phyloP scores from a whole-genome alignment of 2,797 vertebrate species.

The Bovichtus variegatus region DNA sequence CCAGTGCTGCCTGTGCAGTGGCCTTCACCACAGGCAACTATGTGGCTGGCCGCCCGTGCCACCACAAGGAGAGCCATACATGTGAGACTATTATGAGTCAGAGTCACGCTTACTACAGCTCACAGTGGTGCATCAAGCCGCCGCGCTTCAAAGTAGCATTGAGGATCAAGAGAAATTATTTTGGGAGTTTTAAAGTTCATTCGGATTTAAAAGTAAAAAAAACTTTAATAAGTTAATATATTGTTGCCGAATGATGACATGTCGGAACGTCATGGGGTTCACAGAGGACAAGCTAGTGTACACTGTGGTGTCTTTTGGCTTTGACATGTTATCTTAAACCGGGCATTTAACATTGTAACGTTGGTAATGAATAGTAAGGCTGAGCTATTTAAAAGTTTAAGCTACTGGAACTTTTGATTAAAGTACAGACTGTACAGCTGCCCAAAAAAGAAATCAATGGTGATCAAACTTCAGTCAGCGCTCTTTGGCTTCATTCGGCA shows the following conservation, averaged over 20 bases:
- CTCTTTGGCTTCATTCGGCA: neutral
- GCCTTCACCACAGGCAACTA: constrained; percentile 73
- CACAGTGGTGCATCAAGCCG: constrained; percentile 27
- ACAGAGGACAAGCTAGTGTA: neutral
- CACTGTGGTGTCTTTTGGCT: neutral
- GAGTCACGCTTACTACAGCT: constrained; percentile 54
- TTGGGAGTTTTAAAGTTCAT: constrained; percentile 17
- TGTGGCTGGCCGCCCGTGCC: constrained; percentile 68
- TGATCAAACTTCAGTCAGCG: neutral
- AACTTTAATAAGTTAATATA: neutral
- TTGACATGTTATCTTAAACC: neutral
- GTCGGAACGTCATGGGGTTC: neutral
- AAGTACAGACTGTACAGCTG: neutral
- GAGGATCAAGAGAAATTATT: neutral
- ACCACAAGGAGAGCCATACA: constrained; percentile 67
- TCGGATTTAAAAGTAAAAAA: constrained; percentile 3
- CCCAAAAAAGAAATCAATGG: neutral
- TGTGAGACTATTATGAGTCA: constrained; percentile 67
- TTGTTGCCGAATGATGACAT: neutral
- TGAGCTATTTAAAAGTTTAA: neutral
- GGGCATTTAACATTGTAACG: neutral
- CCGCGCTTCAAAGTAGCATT: constrained; percentile 38
- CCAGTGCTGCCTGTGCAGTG: constrained; percentile 71
- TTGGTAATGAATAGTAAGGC: neutral
- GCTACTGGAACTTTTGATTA: neutral